These are phyloP conservation scores for Tolmerus cingulatus DNA, from an alignment of 2,888 invertebrate genomes.

Conservation along the genomic window DNA sequence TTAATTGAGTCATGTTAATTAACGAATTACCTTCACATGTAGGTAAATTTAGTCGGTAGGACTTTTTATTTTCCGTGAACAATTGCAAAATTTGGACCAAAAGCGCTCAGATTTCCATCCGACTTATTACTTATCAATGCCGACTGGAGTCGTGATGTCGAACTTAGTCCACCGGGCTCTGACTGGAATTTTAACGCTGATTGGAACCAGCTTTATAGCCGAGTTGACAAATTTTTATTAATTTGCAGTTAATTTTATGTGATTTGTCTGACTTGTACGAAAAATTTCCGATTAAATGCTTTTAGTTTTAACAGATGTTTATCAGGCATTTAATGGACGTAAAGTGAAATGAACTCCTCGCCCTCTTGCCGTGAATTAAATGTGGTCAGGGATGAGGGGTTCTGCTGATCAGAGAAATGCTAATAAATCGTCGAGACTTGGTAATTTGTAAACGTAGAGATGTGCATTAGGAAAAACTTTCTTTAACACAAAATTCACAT, in stretches of 20 bases:
- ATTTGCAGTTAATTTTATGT: constrained; percentile 44
- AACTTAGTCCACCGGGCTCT: neutral
- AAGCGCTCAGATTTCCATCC: neutral
- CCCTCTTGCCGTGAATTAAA: neutral
- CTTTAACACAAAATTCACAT: neutral
- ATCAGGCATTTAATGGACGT: constrained; percentile 27
- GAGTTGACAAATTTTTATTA: constrained; percentile 42
- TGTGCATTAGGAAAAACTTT: neutral
- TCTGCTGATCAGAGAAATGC: neutral
- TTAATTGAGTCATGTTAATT: constrained; percentile 36
- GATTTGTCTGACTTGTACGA: constrained; percentile 34
- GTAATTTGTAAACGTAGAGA: neutral
- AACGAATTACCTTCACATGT: neutral
- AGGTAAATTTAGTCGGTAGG: neutral
- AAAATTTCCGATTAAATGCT: constrained; percentile 40
- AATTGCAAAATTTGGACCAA: neutral
- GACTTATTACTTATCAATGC: constrained; percentile 15
- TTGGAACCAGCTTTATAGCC: constrained; percentile 27
- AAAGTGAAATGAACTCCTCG: constrained; percentile 24
- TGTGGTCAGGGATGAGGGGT: neutral
- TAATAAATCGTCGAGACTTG: neutral
- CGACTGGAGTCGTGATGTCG: constrained; percentile 24
- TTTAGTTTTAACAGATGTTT: constrained; percentile 41
- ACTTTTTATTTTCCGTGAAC: neutral
- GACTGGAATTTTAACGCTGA: constrained; percentile 2